Evolutionary conservation across 2,113 vertebrate species (phyloP), one percentile per base, ranked within the genome.

Genomic region (Trochalopteron elliotii): DNA sequence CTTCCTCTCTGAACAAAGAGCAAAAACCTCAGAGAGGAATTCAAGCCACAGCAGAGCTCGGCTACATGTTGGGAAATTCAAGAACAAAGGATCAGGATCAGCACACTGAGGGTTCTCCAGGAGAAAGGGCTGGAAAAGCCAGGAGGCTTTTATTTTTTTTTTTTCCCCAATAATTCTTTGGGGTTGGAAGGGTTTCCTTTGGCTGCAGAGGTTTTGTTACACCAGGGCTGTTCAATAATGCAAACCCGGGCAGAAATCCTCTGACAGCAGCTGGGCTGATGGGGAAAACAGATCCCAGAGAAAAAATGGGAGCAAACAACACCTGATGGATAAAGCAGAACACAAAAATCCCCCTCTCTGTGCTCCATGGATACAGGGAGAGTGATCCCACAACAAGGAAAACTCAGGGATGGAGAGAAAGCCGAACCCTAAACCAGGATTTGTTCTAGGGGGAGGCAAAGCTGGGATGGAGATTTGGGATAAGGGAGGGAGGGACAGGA

Each of bases 31-130:
- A 0, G 19, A 50, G 72, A 45, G 84, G 81, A n/a, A 37, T 13
- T 12, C 7, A 7, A 1, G 1, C 0, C 0, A 2, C 40, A 10
- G 60, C 4, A 49, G 74, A 65, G 9, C 57, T 59, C 11, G 1
- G 75, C 15, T 70, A 35, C 53, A 0, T 1, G 4, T 2, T 5
- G 39, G 42, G 12, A 72, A 65, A 70, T 12, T 15, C 18, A 44
- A n/a, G 68, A 37, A 27, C 14, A 52, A 90, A 77, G 52, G 59
- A 21, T 10, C 9, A 7, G 33, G 61, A 45, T 3, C 20, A 75
- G 53, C 3, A 7, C 4, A 0, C 22, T 3, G 16, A 7, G 49
- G 16, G 19, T 45, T 70, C 71, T 91, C 7, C 8, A 45, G 57
- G 60, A 76, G 72, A 12, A 72, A 42, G 30, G 37, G 12, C 42